These are phyloP conservation scores for Flabesymbios commensalis DNA, from an alignment of 2,888 invertebrate genomes.

Conservation along the genomic window DNA sequence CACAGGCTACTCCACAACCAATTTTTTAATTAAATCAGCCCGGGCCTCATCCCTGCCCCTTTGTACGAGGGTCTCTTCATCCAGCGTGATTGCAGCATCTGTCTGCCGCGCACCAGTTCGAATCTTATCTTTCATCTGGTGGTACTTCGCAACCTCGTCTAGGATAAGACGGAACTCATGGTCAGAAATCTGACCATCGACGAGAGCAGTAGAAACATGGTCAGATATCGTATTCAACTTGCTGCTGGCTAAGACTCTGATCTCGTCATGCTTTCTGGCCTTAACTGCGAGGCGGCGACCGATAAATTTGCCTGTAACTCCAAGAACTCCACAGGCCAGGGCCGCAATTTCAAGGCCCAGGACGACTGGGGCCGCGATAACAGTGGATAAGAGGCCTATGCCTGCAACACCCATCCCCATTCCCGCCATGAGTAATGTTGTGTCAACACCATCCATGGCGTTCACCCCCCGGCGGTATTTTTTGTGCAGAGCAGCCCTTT, in stretches of 20 bases:
- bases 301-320: background rate
- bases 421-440: background rate
- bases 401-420: background rate
- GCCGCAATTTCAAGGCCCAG: conserved; percentile 1
- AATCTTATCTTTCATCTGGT: background rate
- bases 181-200: background rate
- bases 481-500: conserved; percentile 1
- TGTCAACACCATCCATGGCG: background rate
- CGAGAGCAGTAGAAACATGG: background rate
- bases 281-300: background rate
- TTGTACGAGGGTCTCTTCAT: too few species aligned
- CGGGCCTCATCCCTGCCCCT: too few species aligned
- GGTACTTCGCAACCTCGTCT: conserved; percentile 9
- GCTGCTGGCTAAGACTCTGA: background rate
- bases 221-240: background rate
- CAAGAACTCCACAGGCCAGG: background rate
- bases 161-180: background rate
- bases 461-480: conserved; percentile 9
- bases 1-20: too few species aligned
- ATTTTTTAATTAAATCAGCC: too few species aligned
- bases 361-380: conserved; percentile 1
- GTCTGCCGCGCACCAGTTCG: too few species aligned
- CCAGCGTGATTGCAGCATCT: too few species aligned
- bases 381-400: background rate
- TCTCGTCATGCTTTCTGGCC: conserved; percentile 1